Conservation (phyloP, 2,888 invertebrate genomes). For the Oxytorus armatus region DNA sequence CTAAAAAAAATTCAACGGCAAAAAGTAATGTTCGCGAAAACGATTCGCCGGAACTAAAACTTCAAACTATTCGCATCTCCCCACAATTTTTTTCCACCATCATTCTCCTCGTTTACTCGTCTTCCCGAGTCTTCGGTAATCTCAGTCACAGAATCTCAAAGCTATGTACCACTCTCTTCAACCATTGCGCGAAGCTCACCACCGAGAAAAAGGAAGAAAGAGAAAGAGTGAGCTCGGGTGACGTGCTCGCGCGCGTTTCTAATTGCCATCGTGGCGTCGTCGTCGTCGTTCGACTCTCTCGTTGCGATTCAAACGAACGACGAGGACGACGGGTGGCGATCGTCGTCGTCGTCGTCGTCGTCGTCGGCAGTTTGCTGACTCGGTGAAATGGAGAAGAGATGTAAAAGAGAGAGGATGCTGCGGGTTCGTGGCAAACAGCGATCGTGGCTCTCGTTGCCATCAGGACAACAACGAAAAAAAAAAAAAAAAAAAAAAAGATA, state of each 20-base stretch:
- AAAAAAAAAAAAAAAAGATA: neutral
- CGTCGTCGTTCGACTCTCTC: conserved; percentile 48
- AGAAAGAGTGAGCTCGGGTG: conserved; percentile 4
- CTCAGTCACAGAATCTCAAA: conserved; percentile 45
- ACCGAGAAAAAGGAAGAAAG: conserved; percentile 19
- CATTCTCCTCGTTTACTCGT: conserved; percentile 2
- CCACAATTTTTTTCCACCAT: conserved; percentile 11
- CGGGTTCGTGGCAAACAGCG: conserved; percentile 40
- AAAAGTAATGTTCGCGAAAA: too few relatives aligned
- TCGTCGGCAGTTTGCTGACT: conserved; percentile 45
- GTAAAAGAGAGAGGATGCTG: conserved; percentile 60
- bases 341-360: conserved; percentile 47
- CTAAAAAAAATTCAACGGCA: too few relatives aligned
- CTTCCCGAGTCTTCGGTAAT: conserved; percentile 10
- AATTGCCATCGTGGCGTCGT: conserved; percentile 59
- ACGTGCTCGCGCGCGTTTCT: conserved; percentile 52
- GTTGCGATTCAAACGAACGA: conserved; percentile 31
- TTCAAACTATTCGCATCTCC: neutral
- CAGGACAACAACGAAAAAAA: conserved; percentile 14
- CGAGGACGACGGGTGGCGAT: conserved; percentile 40
- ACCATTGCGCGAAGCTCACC: conserved; percentile 42
- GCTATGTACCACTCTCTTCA: neutral
- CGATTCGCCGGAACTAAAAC: conserved; percentile 7
- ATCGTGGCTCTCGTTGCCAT: conserved; percentile 43
- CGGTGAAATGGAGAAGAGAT: conserved; percentile 79